Base-by-base conservation (phyloP, 2,888 invertebrate species). In the Anoplius nigerrimus region DNA sequence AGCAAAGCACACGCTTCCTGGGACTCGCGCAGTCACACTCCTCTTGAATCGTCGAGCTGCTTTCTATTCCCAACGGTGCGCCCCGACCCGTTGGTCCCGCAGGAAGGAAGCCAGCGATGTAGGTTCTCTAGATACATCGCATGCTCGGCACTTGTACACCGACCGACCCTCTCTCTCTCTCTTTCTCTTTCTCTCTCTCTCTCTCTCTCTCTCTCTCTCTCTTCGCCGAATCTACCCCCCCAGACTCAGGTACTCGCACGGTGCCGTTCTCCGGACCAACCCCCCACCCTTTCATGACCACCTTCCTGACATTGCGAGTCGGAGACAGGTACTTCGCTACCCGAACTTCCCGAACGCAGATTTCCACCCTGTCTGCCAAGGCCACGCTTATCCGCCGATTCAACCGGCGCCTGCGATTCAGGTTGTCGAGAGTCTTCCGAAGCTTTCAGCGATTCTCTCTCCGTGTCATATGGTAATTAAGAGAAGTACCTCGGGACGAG, bases 1-100 rank as follows among this genome's bases (percentile, higher is more conserved):
- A 88, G 88, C 84, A 88, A 88, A 88, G 88, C 88, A 88, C 88
- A 87, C 88, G 88, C 88, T 88, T 88, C 88, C 88, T 88, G 88
- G 87, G 87, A 83, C 84, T 85, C 85, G 82, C 79, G 82, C 76
- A 86, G 86, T 86, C 84, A 83, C 86, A 84, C 85, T 82, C 82
- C 83, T 83, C 79, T 34, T 79, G 84, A 84, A 84, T 82, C 82
- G 83, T 76, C 82, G 83, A 80, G 82, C 79, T 83, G 84, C 74
- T 80, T 75, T 80, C 86, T 83, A 85, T 84, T 84, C 86, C 82
- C 81, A 62, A 72, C 66, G 72, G 77, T 78, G 69, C 27, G 62
- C 46, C 63, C 69, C 68, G 61, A 53, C 57, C 64, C 67, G 62
- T 21, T 52, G 20, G 20, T 52, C 78, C 82, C 83, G 79, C 85